Conservation (phyloP, 2,888 invertebrate genomes). For the Cantharis flavilabris region DNA sequence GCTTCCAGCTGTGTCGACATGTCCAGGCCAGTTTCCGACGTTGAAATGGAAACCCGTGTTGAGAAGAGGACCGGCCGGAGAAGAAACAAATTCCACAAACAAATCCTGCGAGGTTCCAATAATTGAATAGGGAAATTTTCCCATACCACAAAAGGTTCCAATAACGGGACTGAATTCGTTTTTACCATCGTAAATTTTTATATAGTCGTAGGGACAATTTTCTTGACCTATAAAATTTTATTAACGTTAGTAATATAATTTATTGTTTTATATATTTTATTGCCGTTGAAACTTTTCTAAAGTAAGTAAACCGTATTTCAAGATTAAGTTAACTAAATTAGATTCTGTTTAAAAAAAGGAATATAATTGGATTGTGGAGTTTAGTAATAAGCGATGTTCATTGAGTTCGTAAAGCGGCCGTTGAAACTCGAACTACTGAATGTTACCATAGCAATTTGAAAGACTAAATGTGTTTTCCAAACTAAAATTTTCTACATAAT, state of each 20-base stretch:
- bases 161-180: constrained; percentile 86
- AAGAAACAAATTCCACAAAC: constrained; percentile 87
- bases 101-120: constrained; percentile 89
- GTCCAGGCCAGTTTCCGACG: constrained; percentile 92
- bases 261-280: not conserved
- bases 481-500: not conserved
- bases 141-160: constrained; percentile 91
- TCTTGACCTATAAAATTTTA: constrained; percentile 65
- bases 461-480: not conserved
- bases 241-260: not conserved
- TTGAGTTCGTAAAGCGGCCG: constrained; percentile 4
- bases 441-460: constrained; percentile 5
- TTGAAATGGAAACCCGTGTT: constrained; percentile 95
- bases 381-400: constrained; percentile 15
- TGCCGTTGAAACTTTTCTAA: not conserved
- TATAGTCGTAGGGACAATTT: constrained; percentile 89
- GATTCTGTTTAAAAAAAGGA: not conserved
- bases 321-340: constrained; percentile 15
- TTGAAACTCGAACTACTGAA: constrained; percentile 13
- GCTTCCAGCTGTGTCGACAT: constrained; percentile 86
- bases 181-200: constrained; percentile 87
- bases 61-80: constrained; percentile 83
- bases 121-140: constrained; percentile 91
- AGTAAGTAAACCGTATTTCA: not conserved
- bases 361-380: constrained; percentile 15